phyloP scores from a whole-genome alignment of 2,797 vertebrate genomes.

The Lophotriccus pileatus region DNA sequence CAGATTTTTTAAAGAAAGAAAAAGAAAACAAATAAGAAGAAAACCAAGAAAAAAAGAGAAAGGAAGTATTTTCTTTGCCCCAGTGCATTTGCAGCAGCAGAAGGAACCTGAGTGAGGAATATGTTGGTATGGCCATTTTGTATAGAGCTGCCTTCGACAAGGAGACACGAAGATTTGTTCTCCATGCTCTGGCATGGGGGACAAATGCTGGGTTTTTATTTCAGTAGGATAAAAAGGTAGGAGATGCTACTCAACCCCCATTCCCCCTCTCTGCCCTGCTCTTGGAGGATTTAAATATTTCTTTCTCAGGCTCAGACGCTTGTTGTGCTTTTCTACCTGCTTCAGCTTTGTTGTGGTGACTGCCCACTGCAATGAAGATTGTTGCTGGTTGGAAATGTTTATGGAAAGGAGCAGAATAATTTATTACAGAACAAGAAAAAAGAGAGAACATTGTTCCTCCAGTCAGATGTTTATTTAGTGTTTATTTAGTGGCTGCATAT shows the following conservation, averaged over 20 bases:
- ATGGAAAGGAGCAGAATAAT: background rate
- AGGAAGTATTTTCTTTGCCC: background rate
- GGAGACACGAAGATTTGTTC: background rate
- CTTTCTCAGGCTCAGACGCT: background rate
- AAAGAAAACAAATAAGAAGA: background rate
- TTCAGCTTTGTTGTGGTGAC: background rate
- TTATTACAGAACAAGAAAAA: background rate
- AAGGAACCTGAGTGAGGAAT: background rate
- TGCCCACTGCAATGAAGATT: background rate
- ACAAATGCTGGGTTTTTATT: background rate
- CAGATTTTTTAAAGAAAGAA: background rate
- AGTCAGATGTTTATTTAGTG: conserved; percentile 50
- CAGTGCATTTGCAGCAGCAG: background rate
- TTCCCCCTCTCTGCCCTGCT: background rate
- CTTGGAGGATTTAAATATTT: background rate
- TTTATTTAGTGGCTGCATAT: conserved; percentile 53
- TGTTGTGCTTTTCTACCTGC: background rate
- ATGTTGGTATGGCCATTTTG: background rate
- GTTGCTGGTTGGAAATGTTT: background rate
- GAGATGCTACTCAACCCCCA: background rate
- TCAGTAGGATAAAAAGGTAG: background rate
- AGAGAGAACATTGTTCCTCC: background rate
- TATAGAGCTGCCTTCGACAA: background rate
- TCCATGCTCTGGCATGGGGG: background rate
- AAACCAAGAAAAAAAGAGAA: background rate